Percentiles rank a stretch among this genome's conserved stretches.
Conservation (phyloP, 64 coral and sea anemone species). For the Pocillopora damicornis region DNA sequence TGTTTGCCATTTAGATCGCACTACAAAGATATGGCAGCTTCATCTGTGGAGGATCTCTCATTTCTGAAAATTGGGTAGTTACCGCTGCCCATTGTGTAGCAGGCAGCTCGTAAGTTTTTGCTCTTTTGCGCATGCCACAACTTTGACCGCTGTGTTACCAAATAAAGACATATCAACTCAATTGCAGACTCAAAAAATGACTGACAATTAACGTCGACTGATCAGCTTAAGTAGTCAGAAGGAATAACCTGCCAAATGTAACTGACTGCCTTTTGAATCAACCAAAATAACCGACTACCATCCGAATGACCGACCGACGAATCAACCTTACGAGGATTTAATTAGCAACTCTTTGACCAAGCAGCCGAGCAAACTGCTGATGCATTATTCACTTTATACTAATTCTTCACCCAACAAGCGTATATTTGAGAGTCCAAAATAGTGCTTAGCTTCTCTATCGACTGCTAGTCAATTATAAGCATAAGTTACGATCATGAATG, state of each 20-base stretch:
- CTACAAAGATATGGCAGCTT: not conserved
- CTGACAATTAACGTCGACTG: no score
- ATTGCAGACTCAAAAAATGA: no score
- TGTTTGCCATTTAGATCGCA: constrained; percentile 17
- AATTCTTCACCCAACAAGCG: no score
- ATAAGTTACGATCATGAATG: no score
- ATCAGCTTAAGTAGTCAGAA: no score
- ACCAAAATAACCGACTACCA: not conserved
- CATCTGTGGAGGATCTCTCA: constrained; percentile 37
- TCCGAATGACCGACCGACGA: not conserved
- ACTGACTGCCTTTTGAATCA: not conserved
- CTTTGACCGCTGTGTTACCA: not conserved
- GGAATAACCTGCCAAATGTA: no score
- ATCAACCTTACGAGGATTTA: not conserved
- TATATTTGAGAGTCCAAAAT: no score
- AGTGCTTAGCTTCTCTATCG: no score
- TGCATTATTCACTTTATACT: no score
- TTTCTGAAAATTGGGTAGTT: constrained; percentile 11
- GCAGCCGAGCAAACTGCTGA: no score
- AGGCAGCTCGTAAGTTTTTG: constrained; percentile 14
- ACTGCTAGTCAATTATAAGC: no score
- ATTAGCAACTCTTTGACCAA: not conserved
- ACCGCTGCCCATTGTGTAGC: constrained; percentile 39
- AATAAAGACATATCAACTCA: not conserved
- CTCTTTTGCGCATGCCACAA: not conserved